Percentiles rank a stretch among this genome's conserved stretches.
These are phyloP conservation scores for Chironex yamaguchii DNA, from an alignment of 30 jellyfish, hydroid and myxozoan genomes.

Conservation along the genomic window DNA sequence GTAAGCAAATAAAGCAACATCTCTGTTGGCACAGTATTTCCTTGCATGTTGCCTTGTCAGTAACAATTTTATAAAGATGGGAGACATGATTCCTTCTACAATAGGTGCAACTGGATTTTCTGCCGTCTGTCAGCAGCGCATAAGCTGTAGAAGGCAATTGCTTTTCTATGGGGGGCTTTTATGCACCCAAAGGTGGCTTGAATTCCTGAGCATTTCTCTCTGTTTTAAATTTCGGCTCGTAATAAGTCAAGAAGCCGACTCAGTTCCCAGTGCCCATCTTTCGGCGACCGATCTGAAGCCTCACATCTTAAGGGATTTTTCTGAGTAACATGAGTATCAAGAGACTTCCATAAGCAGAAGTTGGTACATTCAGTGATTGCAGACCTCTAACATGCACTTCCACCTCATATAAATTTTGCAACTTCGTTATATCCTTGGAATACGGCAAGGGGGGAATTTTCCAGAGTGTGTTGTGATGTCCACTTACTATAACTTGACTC, in stretches of 20 bases:
- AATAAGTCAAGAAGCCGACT: neutral
- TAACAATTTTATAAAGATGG: neutral
- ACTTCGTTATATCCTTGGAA: neutral
- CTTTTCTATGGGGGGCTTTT: neutral
- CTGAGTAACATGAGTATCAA: slow-evolving; percentile 1
- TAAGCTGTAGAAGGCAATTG: neutral
- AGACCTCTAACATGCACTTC: slow-evolving; percentile 33
- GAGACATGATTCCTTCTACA: slow-evolving; percentile 12
- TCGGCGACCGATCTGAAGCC: slow-evolving; percentile 2
- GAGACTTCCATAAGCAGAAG: slow-evolving; percentile 38
- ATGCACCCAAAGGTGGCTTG: slow-evolving; percentile 2
- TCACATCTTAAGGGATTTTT: slow-evolving; percentile 25
- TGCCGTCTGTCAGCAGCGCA: neutral
- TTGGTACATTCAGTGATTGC: slow-evolving; percentile 22
- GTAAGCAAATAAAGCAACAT: slow-evolving; percentile 1
- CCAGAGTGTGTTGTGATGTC: slow-evolving; percentile 24
- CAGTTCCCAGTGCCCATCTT: slow-evolving; percentile 7
- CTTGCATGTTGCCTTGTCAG: slow-evolving; percentile 7
- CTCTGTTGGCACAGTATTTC: slow-evolving; percentile 21
- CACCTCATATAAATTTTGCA: neutral
- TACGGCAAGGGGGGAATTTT: slow-evolving; percentile 7
- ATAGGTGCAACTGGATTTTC: slow-evolving; percentile 7
- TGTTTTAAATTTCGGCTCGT: slow-evolving; percentile 18
- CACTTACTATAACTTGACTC: slow-evolving; percentile 14
- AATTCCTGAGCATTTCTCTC: slow-evolving; percentile 39